Conservation (phyloP, 2,797 vertebrate species). For the Sciurus carolinensis region DNA sequence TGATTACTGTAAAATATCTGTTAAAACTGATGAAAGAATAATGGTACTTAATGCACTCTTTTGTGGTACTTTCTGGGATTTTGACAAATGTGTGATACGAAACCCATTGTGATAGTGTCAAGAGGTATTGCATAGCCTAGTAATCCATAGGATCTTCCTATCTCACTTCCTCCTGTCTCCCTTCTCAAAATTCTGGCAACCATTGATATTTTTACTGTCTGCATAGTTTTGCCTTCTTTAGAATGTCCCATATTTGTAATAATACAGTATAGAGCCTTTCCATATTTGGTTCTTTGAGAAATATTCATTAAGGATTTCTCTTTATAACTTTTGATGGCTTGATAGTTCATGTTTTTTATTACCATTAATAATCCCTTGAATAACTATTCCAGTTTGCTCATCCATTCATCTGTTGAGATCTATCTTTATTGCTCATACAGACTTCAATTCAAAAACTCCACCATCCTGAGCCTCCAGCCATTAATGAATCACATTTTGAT, state of each 20-base stretch:
- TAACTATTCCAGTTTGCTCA: background rate
- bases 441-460: background rate
- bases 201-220: background rate
- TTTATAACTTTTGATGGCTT: background rate
- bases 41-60: background rate
- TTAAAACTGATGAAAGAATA: background rate
- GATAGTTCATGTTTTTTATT: background rate
- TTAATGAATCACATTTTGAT: background rate
- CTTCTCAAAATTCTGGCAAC: background rate
- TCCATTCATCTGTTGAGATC: no score
- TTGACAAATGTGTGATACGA: no score
- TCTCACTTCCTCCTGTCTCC: background rate
- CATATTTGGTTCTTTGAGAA: background rate
- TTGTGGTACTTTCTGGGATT: background rate
- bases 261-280: background rate
- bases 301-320: background rate
- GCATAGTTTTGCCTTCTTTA: background rate
- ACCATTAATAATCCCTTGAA: background rate
- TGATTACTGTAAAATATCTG: no score
- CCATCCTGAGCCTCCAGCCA: background rate
- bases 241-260: background rate
- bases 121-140: accelerated
- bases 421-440: background rate
- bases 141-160: no score
- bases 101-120: background rate